Percentiles rank a stretch among this genome's conserved stretches.
Conservation (phyloP, 2,113 vertebrate genomes). For the Toxotes chatareus region DNA sequence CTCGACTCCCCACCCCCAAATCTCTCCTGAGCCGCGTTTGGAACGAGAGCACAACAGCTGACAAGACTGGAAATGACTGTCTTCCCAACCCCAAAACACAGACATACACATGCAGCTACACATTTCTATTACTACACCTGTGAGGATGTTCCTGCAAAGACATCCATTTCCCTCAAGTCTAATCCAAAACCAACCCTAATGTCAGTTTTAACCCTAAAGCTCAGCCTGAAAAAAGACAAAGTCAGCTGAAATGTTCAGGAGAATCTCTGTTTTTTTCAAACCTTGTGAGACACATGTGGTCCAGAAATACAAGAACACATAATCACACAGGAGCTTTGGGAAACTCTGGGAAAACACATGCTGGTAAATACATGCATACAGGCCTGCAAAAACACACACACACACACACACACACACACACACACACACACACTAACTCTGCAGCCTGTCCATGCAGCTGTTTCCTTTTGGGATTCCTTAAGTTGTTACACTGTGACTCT, state of each 20-base stretch:
- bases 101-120: background rate
- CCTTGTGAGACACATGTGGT: constrained; percentile 28
- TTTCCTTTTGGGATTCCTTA: constrained; percentile 75
- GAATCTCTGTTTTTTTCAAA: background rate
- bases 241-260: background rate
- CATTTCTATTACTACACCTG: constrained; percentile 11
- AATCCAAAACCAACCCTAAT: too few relatives aligned
- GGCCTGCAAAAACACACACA: constrained; percentile 64
- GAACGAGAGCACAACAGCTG: constrained; percentile 75
- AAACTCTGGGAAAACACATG: constrained; percentile 69
- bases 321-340: constrained; percentile 64
- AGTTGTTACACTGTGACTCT: constrained; percentile 68
- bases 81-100: constrained; percentile 10
- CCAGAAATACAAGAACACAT: constrained; percentile 47
- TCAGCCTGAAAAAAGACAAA: background rate
- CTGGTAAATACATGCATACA: constrained; percentile 48
- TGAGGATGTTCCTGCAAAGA: constrained; percentile 13
- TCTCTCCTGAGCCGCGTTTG: constrained; percentile 64
- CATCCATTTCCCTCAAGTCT: background rate
- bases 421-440: constrained; percentile 74
- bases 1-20: constrained; percentile 31
- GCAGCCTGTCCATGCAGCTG: constrained; percentile 68
- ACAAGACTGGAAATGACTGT: constrained; percentile 54
- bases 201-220: background rate
- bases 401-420: constrained; percentile 59